phyloP scores from a whole-genome alignment of 2,888 invertebrate genomes.

The Euzophera pinguis region DNA sequence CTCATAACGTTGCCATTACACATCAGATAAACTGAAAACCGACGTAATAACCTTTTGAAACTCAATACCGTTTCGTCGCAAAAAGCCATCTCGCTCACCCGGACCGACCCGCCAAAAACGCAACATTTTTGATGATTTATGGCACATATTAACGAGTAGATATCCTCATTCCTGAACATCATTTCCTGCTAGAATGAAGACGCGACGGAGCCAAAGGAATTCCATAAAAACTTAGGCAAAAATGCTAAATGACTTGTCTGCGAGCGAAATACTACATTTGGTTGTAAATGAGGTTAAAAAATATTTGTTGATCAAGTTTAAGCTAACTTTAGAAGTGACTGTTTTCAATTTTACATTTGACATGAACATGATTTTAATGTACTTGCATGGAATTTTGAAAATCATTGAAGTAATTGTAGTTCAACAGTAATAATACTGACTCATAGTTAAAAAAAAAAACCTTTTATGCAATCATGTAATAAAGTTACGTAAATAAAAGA shows the following conservation, averaged over 20 bases:
- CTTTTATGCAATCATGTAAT: too few species aligned
- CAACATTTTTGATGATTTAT: slow-evolving; percentile 77
- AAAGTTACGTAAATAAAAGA: too few species aligned
- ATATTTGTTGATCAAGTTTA: background rate
- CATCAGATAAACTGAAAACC: slow-evolving; percentile 28
- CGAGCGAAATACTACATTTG: slow-evolving; percentile 22
- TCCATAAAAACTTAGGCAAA: slow-evolving; percentile 54
- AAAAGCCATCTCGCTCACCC: slow-evolving; percentile 51
- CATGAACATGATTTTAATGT: too few species aligned
- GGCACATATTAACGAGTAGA: slow-evolving; percentile 78
- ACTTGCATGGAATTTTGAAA: too few species aligned
- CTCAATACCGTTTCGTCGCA: slow-evolving; percentile 50
- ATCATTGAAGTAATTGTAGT: too few species aligned
- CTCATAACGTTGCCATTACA: background rate
- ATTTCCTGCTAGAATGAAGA: slow-evolving; percentile 76
- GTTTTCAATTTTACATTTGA: too few species aligned
- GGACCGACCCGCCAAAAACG: slow-evolving; percentile 53
- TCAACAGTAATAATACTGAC: too few species aligned
- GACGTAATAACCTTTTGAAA: slow-evolving; percentile 51
- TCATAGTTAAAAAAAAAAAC: too few species aligned
- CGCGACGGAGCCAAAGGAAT: slow-evolving; percentile 55
- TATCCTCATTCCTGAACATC: slow-evolving; percentile 77
- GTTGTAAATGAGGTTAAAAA: background rate
- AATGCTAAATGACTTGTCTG: slow-evolving; percentile 34
- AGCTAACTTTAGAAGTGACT: background rate